These are phyloP conservation scores for Neomonachus schauinslandi DNA, from an alignment of 2,113 vertebrate species.

Conservation along the genomic window DNA sequence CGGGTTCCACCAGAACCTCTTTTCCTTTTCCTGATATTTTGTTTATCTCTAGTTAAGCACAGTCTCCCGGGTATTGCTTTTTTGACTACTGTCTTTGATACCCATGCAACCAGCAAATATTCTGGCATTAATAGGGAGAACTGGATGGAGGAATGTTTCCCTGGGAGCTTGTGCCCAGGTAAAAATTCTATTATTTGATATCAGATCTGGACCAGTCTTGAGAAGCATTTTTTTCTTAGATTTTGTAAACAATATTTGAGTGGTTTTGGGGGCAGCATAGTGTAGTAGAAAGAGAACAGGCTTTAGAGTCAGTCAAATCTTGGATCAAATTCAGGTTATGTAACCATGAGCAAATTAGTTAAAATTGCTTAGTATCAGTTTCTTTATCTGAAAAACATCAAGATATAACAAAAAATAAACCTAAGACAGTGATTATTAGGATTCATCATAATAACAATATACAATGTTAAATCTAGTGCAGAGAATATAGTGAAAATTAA, in stretches of 20 bases:
- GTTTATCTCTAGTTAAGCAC: background rate
- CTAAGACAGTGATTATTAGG: background rate
- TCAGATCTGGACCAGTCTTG: background rate
- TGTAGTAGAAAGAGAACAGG: background rate
- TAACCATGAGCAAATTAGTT: background rate
- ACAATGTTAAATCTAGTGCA: background rate
- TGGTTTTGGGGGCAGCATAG: background rate
- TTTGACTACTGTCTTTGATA: background rate
- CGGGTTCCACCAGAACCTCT: background rate
- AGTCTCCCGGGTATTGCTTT: background rate
- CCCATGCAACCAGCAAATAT: background rate
- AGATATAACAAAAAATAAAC: background rate
- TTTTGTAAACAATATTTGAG: background rate
- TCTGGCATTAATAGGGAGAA: background rate
- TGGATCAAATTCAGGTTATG: background rate
- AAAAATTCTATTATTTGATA: conserved; percentile 26
- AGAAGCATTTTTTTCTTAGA: background rate
- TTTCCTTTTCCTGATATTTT: background rate
- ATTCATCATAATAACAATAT: background rate
- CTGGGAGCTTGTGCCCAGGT: background rate
- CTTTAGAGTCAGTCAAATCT: background rate
- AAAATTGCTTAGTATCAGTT: background rate
- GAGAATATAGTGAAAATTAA: background rate
- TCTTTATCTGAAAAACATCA: background rate
- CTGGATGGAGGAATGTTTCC: background rate